Base-by-base conservation (phyloP, 2,113 vertebrate genomes). In the Paradoxurus hermaphroditus region DNA sequence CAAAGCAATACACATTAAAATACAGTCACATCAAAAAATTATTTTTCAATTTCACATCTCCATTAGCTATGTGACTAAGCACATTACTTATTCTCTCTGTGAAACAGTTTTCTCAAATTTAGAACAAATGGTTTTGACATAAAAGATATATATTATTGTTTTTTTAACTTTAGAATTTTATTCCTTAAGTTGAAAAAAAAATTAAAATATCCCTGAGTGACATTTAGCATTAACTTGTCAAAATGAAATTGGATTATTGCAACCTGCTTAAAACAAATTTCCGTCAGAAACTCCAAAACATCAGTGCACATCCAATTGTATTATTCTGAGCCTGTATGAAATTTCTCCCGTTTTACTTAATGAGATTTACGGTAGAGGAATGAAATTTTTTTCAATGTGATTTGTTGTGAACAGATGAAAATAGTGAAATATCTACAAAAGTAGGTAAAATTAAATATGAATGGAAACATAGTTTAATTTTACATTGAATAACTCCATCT, bases 161-260 rank as follows among this genome's bases (percentile, higher is more conserved):
- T 93, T 96, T 67, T 79, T 84, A 89, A 86, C 67, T 93, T 96
- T 59, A 94, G 95, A 94, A 86, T 86, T 83, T 85, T 84, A 93
- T 79, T 95, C 16, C 51, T 79, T 19, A 90, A 79, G 63, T 86
- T 68, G 79, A 92, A 94, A 84, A 87, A 93, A 56, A 59, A 72
- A 72, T 46, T 53, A 10, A 95, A 94, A 95, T 96, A 96, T 68
- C 36, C 44, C 10, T 81, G 59, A 95, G 59, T 97, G 95, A 96
- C 94, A 96, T 94, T 96, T 97, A 96, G 75, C 75, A 94, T 70
- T 95, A 92, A 94, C 70, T 73, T 97, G 81, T 95, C 94, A 93
- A 91, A 97, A 95, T 92, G 51, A 97, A 97, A 96, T 94, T 92
- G 88, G 65, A 96, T 97, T 95, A 96, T 34, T 95, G 15, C 27